Base-by-base conservation (phyloP, 2,797 vertebrate species). In the Vipera ursinii region DNA sequence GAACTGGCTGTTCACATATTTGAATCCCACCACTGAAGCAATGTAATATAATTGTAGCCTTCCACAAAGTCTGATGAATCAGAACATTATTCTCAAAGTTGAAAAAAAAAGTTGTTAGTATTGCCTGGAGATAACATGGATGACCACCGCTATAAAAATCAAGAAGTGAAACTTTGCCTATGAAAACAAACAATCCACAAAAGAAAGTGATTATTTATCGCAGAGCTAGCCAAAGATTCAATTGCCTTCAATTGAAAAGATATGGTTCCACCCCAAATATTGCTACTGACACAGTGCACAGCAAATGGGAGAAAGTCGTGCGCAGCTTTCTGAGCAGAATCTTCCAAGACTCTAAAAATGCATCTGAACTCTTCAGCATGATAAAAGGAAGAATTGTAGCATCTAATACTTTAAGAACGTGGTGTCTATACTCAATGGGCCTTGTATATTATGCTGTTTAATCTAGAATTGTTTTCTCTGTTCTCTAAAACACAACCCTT, bases 81-180 rank as follows among this genome's bases (percentile, higher is more conserved):
- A 28, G 53, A 85, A 94, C 92, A 95, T 59, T 90, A 63, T 91
- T 56, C 51, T 91, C 59, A 94, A 92, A 86, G 57, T 93, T 93
- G 26, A 87, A 95, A 48, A 61, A 88, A 88, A 88, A 78, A 15
- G 13, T 55, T n/a, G 4, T 32, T 10, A 85, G n/a, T 89, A 65
- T 89, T 90, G 20, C 9, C 95, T 96, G 96, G 96, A 96, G 87
- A 63, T 94, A 57, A 91, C 17, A 10, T 90, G 92, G 88, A 53
- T 91, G 91, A 90, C 89, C 63, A 93, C 48, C n/a, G 92, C 94
- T 94, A 93, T 92, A 92, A 17, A 95, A 89, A 93, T 38, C 22
- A 28, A 89, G 92, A 89, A 92, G 87, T 78, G 91, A 90, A 92
- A 88, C 44, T 61, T 94, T 86, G 28, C 92, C 92, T 95, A 92